These are phyloP conservation scores for Nematolebias whitei DNA, from an alignment of 2,113 vertebrate species.

Conservation along the genomic window DNA sequence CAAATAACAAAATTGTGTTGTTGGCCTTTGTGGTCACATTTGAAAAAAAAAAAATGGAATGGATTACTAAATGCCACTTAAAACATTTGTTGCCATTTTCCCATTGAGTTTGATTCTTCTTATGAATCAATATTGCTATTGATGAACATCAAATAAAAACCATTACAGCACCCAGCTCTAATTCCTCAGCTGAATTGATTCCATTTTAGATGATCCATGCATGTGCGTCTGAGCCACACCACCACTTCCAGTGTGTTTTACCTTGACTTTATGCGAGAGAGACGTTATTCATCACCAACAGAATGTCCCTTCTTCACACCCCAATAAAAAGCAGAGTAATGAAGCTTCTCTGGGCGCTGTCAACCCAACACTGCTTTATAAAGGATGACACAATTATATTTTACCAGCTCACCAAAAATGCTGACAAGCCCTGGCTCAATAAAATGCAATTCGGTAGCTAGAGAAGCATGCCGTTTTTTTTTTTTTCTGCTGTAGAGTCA, in stretches of 20 bases:
- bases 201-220: slow-evolving; percentile 79
- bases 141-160: slow-evolving; percentile 75
- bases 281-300: slow-evolving; percentile 80
- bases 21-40: not conserved
- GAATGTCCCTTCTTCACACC: slow-evolving; percentile 76
- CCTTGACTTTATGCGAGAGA: slow-evolving; percentile 74
- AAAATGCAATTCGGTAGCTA: slow-evolving; percentile 76
- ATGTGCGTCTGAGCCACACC: slow-evolving; percentile 54
- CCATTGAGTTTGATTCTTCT: slow-evolving; percentile 55
- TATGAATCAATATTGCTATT: slow-evolving; percentile 72
- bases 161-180: slow-evolving; percentile 72
- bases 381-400: slow-evolving; percentile 86
- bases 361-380: slow-evolving; percentile 82
- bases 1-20: not conserved
- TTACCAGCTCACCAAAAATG: slow-evolving; percentile 82
- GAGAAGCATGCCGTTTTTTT: slow-evolving; percentile 50
- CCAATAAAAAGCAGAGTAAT: slow-evolving; percentile 83
- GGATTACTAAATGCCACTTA: slow-evolving; percentile 27
- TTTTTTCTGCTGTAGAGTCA: slow-evolving; percentile 55
- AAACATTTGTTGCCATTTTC: slow-evolving; percentile 17
- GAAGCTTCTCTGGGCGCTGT: slow-evolving; percentile 79
- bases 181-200: slow-evolving; percentile 80
- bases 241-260: slow-evolving; percentile 71
- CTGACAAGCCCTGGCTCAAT: slow-evolving; percentile 80
- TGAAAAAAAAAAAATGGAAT: slow-evolving; percentile 14